Evolutionary conservation across 2,113 vertebrate species (phyloP), one percentile per base, ranked within the genome.

Genomic region (Chiloscyllium plagiosum): DNA sequence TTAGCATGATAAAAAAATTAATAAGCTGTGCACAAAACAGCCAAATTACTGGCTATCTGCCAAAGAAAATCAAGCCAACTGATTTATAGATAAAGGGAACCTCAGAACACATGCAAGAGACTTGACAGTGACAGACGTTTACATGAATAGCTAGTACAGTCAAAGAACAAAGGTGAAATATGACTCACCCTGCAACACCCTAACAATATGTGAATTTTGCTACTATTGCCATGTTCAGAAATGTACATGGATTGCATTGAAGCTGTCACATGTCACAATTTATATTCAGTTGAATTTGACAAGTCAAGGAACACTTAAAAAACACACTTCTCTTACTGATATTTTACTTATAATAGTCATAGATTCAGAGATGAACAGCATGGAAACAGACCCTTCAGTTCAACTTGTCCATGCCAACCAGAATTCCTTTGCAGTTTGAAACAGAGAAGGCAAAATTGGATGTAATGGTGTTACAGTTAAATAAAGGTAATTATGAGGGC

Each of bases 1-100:
- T 95, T 95, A 69, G 69, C 68, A 95, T 95, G 94, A 52, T 69
- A 95, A 95, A 47, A 42, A 61, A 47, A 95, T 95, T 72, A 95
- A 69, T 95, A 70, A 72, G 94, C 69, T 69, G 72, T 95, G 94
- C 94, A 95, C 68, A 95, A 94, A 95, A 72, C 68, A 95, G 69
- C 66, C 50, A 42, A 95, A 95, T 70, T 69, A 47, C 65, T 47
- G 68, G 72, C 72, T 76, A 95, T 4, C 52, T 95, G 52, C 68
- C 13, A 50, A 95, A 76, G 94, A 95, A 95, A 72, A 76, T 24
- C 42, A 95, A 72, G 26, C 50, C 29, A 8, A 52, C 42, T 95
- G 13, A 95, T 72, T 72, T 70, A 50, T 26, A 72, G 66, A 72
- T 70, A 50, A 92, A 95, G 66, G 52, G 47, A 42, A 52, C 3